These are phyloP conservation scores for Nyctibius grandis DNA, from an alignment of 2,797 vertebrate genomes.

Conservation along the genomic window DNA sequence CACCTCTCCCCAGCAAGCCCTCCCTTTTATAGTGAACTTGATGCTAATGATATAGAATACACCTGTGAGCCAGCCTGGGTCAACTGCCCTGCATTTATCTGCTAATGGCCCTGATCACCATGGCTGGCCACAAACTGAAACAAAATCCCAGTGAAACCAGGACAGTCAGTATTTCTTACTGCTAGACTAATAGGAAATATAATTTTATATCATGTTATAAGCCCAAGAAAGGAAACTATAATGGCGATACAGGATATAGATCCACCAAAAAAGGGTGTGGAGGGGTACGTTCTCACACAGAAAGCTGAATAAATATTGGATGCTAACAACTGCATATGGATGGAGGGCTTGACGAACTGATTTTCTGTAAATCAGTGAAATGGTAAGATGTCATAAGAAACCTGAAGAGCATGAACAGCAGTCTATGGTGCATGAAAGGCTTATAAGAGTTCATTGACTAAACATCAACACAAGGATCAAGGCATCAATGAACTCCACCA, in stretches of 20 bases:
- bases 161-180: neutral
- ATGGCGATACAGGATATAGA: neutral
- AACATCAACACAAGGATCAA: neutral
- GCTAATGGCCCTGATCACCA: no score
- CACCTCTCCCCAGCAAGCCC: no score
- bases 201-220: neutral
- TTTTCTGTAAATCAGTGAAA: slow-evolving; percentile 6
- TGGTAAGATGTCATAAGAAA: neutral
- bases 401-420: neutral
- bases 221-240: neutral
- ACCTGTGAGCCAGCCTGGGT: no score
- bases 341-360: neutral
- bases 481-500: neutral
- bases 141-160: no score
- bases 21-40: no score
- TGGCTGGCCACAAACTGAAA: no score
- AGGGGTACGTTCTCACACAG: neutral
- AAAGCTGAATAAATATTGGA: neutral
- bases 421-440: neutral
- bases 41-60: no score
- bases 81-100: no score
- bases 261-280: accelerated
- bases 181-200: neutral
- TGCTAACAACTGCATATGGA: neutral
- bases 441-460: neutral